A percentile compares a stretch with the other conserved stretches of the same genome.
phyloP scores from a whole-genome alignment of 2,797 vertebrate species.

The Darevskia nairensis region DNA sequence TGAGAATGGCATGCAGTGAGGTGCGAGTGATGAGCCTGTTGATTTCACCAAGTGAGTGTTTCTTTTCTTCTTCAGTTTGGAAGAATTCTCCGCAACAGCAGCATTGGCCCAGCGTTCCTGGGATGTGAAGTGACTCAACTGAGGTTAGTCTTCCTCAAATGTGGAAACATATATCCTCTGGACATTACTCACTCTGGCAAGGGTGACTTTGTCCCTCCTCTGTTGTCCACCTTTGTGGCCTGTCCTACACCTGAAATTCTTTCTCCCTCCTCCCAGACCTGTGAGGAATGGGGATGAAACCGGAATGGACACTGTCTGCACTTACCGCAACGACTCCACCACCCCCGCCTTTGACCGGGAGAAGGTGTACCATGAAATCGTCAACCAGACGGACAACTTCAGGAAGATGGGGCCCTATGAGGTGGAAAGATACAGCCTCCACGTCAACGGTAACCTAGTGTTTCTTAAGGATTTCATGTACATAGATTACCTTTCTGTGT shows the following conservation, averaged over 20 bases:
- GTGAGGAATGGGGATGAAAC: constrained; percentile 50
- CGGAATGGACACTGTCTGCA: constrained; percentile 67
- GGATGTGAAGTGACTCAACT: constrained; percentile 63
- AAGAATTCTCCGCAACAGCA: constrained; percentile 64
- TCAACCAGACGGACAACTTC: constrained; percentile 56
- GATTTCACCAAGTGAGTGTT: too few species aligned
- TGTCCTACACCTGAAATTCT: not conserved
- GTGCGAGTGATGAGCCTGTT: too few species aligned
- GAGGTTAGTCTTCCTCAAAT: constrained; percentile 41
- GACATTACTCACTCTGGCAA: too few species aligned
- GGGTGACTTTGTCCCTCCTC: too few species aligned
- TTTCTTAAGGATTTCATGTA: not conserved
- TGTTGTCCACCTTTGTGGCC: not conserved
- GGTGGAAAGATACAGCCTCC: constrained; percentile 75
- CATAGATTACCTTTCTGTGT: too few species aligned
- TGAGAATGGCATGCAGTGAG: too few species aligned
- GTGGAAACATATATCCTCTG: fast-evolving
- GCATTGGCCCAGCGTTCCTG: constrained; percentile 55
- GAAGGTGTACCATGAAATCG: constrained; percentile 72
- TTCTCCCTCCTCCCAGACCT: not conserved
- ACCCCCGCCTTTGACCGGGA: constrained; percentile 40
- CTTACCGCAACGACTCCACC: constrained; percentile 42
- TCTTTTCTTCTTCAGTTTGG: not conserved
- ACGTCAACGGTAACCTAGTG: constrained; percentile 69
- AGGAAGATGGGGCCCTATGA: constrained; percentile 71